phyloP scores from a whole-genome alignment of 1,140 invertebrate genomes.

The Ruditapes philippinarum region DNA sequence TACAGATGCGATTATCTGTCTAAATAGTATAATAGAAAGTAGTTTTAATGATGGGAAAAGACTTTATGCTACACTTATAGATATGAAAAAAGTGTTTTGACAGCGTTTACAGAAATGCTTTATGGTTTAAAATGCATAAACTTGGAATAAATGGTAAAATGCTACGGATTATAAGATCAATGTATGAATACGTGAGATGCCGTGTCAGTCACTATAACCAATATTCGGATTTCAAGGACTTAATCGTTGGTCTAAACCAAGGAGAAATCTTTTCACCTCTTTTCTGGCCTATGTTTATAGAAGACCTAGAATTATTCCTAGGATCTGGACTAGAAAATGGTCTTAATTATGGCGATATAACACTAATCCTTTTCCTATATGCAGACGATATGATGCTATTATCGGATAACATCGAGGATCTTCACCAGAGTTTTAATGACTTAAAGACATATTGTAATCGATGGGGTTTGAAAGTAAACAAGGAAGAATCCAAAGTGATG shows the following conservation, averaged over 20 bases:
- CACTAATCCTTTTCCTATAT: constrained; percentile 52
- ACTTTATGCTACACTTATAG: constrained; percentile 10
- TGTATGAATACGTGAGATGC: background rate
- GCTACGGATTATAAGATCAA: too few species aligned
- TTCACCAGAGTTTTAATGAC: too few species aligned
- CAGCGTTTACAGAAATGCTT: too few species aligned
- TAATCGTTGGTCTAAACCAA: background rate
- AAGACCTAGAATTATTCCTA: background rate
- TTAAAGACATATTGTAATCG: too few species aligned
- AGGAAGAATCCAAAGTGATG: too few species aligned
- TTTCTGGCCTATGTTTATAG: background rate
- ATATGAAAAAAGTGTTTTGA: background rate
- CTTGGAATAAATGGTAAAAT: too few species aligned
- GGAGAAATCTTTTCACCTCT: background rate
- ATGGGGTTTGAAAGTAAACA: too few species aligned
- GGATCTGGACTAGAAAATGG: background rate
- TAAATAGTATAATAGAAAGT: background rate
- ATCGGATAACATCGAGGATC: too few species aligned
- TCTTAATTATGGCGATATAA: constrained; percentile 1
- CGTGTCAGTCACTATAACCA: background rate
- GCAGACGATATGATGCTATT: background rate
- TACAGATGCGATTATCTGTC: constrained; percentile 44
- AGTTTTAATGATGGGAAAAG: constrained; percentile 1
- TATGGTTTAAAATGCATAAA: too few species aligned
- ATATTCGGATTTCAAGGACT: background rate